These are phyloP conservation scores for Lophius piscatorius DNA, from an alignment of 2,113 vertebrate species.

Conservation along the genomic window DNA sequence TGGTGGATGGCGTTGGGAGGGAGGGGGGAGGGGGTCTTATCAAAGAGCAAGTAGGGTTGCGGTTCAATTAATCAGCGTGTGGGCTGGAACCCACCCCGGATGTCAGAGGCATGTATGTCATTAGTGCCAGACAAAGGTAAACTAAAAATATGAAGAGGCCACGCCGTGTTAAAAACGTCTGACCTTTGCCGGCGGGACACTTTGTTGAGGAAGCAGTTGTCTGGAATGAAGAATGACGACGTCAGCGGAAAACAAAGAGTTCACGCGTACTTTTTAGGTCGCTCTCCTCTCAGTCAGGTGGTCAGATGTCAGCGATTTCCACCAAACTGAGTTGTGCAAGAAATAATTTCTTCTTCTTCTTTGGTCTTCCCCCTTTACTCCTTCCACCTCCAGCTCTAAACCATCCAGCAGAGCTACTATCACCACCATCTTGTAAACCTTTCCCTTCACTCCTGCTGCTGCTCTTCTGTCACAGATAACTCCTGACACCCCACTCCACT, in stretches of 20 bases:
- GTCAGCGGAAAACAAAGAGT: slow-evolving; percentile 7
- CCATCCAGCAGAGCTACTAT: too few species aligned
- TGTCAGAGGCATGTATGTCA: slow-evolving; percentile 40
- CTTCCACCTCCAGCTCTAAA: too few species aligned
- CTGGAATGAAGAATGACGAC: slow-evolving; percentile 37
- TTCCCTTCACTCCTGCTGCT: too few species aligned
- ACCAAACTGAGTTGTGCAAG: too few species aligned
- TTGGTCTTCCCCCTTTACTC: too few species aligned
- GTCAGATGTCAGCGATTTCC: too few species aligned
- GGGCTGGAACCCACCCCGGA: slow-evolving; percentile 37
- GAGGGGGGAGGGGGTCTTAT: slow-evolving; percentile 18
- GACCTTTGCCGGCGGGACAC: slow-evolving; percentile 50
- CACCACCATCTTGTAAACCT: too few species aligned
- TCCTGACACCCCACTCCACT: too few species aligned
- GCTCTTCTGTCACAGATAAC: too few species aligned
- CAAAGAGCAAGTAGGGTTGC: slow-evolving; percentile 45
- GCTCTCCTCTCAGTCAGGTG: too few species aligned
- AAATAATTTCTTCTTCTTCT: too few species aligned
- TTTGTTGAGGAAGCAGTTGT: slow-evolving; percentile 48
- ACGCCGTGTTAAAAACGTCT: slow-evolving; percentile 48
- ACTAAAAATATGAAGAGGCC: slow-evolving; percentile 22
- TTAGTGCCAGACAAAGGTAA: slow-evolving; percentile 49
- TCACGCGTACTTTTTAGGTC: not conserved
- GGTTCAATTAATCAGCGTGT: slow-evolving; percentile 54
- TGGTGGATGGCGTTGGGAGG: too few species aligned